Evolutionary conservation across 2,888 invertebrate genomes (phyloP), one percentile per base, ranked within the genome.

Genomic region (Sinhomidia bicolor): DNA sequence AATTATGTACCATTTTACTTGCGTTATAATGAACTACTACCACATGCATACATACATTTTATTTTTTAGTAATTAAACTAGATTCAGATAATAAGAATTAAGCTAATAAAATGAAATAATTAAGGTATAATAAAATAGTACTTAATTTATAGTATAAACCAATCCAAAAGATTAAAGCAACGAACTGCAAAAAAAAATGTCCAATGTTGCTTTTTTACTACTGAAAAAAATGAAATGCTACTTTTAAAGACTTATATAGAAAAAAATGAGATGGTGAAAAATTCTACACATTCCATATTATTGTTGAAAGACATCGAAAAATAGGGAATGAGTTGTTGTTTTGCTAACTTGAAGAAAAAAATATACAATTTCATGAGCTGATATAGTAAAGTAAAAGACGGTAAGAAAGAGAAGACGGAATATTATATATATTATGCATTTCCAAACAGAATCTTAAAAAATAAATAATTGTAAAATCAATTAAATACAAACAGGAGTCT

Each of bases 271-370:
- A n/a, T n/a, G n/a, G n/a, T n/a, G n/a, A n/a, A n/a, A n/a, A 76
- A 76, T 17, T 26, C 26, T 76, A n/a, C 17, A 79, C 85, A 79
- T 85, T 85, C 85, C 85, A 57, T 51, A 20, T 29, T 54, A 23
- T 54, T 76, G 78, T 26, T n/a, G 80, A 71, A 80, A 80, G 65
- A 80, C 79, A 85, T 80, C 85, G 68, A 85, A 85, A 10, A 78
- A 10, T n/a, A n/a, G n/a, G n/a, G n/a, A n/a, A n/a, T n/a, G 36
- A 44, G 44, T 20, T 71, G 76, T 36, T 54, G 29, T n/a, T 79
- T 80, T 62, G n/a, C n/a, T n/a, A n/a, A n/a, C n/a, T n/a, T n/a
- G n/a, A n/a, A n/a, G n/a, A n/a, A n/a, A n/a, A n/a, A n/a, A n/a
- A n/a, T n/a, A n/a, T n/a, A n/a, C n/a, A n/a, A n/a, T n/a, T n/a